Conservation (phyloP, 2,797 vertebrate genomes). For the Vultur gryphus region DNA sequence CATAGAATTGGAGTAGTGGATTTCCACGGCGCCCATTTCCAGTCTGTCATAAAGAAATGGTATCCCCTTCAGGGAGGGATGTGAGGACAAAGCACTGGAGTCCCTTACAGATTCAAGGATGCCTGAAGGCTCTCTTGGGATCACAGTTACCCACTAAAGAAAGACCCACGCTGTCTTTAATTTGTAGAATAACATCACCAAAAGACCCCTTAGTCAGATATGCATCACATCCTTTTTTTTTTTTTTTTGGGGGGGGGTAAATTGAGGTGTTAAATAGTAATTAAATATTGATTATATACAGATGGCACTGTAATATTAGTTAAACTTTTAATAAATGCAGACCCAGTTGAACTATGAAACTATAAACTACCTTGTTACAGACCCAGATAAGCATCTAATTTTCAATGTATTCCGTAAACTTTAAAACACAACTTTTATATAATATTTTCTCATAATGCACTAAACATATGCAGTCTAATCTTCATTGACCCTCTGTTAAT, state of each 20-base stretch:
- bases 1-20: not conserved
- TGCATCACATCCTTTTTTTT: not conserved
- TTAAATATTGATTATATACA: not conserved
- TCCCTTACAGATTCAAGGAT: not conserved
- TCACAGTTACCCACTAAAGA: not conserved
- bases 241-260: not conserved
- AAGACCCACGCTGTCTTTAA: not conserved
- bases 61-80: not conserved
- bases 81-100: not conserved
- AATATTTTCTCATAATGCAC: not conserved
- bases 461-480: not conserved
- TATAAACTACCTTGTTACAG: not conserved
- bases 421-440: not conserved
- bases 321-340: not conserved
- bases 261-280: not conserved
- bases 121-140: not conserved
- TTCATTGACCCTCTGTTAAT: not conserved
- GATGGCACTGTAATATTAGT: not conserved
- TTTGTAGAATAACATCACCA: not conserved
- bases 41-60: not conserved
- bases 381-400: not conserved
- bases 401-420: not conserved
- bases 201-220: not conserved
- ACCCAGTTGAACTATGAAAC: not conserved
- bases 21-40: not conserved